Evolutionary conservation across 2,888 invertebrate species (phyloP), one percentile per base, ranked within the genome.

Genomic region (Sclerodermus sp.): DNA sequence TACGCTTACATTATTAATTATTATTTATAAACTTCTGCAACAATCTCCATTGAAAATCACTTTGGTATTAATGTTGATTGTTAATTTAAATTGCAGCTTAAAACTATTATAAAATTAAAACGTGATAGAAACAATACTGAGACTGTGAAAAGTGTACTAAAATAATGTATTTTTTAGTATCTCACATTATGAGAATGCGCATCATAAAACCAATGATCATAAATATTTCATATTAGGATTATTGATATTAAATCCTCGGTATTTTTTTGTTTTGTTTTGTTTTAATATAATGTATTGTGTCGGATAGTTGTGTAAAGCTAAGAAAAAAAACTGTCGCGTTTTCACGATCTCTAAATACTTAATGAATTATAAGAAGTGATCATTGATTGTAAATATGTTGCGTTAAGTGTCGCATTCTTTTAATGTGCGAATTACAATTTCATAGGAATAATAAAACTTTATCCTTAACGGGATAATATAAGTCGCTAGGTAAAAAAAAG

Each of bases 31-130:
- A 8, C 8, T 23, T 23, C 3, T 23, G 23, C 3, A 23, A 23
- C 8, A 3, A 23, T 23, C 23, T 23, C 3, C 23, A 23, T 23
- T 23, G 43, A 50, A 45, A 57, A 54, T 57, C 42, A 17, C 49
- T 64, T 50, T 66, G 67, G 59, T 53, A 58, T 66, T 66, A 59
- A 62, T 51, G 60, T 55, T 53, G 42, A 29, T 52, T 37, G 37
- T 47, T 13, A 53, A 39, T 56, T 53, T 44, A 32, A 56, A 52
- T 49, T 51, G 42, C 53, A 54, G 53, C 41, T 49, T 54, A 45
- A 53, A 48, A 42, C 17, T 16, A 53, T n/a, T 48, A 29, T 50
- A 49, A 59, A 30, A 2, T 37, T 42, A 44, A 42, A 34, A 45
- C 2, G 54, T 43, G 49, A 53, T 55, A 55, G 37, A 39, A 42